Percentiles rank a stretch among this genome's conserved stretches.
These are phyloP conservation scores for Salarias fasciatus DNA, from an alignment of 2,797 vertebrate genomes.

Conservation along the genomic window DNA sequence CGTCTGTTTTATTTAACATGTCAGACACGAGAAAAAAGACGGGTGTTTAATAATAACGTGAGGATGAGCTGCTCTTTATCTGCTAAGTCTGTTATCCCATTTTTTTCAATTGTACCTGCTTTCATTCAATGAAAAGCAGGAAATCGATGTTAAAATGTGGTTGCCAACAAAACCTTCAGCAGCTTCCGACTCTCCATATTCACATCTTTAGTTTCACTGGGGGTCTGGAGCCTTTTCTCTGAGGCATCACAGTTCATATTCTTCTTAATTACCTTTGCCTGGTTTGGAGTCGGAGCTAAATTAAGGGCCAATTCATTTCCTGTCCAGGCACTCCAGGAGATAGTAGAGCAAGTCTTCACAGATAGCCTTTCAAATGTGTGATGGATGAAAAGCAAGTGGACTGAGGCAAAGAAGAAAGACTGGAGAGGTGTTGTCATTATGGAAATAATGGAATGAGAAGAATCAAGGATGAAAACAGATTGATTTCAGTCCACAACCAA, in stretches of 20 bases:
- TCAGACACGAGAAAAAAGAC: not conserved
- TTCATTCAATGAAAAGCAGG: slow-evolving; percentile 14
- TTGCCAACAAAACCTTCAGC: slow-evolving; percentile 19
- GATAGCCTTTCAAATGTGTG: slow-evolving; percentile 47
- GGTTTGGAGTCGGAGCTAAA: slow-evolving; percentile 55
- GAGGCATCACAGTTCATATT: slow-evolving; percentile 50
- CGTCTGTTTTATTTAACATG: slow-evolving; percentile 18
- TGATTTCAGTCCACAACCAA: slow-evolving; percentile 1
- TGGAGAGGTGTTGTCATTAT: slow-evolving; percentile 14
- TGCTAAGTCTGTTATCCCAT: slow-evolving; percentile 16
- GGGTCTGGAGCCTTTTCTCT: slow-evolving; percentile 37
- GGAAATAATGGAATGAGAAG: slow-evolving; percentile 12
- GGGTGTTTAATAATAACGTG: slow-evolving; percentile 11
- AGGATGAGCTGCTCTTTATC: slow-evolving; percentile 3
- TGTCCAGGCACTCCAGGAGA: slow-evolving; percentile 42
- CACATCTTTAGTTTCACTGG: slow-evolving; percentile 30
- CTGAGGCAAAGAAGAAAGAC: slow-evolving; percentile 7
- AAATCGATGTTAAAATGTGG: slow-evolving; percentile 9
- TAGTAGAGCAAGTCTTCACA: slow-evolving; percentile 37
- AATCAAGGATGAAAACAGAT: slow-evolving; percentile 8
- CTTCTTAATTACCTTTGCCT: slow-evolving; percentile 66
- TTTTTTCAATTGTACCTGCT: slow-evolving; percentile 20
- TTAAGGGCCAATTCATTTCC: slow-evolving; percentile 69
- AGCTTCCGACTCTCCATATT: slow-evolving; percentile 19
- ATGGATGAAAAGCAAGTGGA: slow-evolving; percentile 33